Base-by-base conservation (phyloP, 2,888 invertebrate species). In the Charanyca ferruginea region DNA sequence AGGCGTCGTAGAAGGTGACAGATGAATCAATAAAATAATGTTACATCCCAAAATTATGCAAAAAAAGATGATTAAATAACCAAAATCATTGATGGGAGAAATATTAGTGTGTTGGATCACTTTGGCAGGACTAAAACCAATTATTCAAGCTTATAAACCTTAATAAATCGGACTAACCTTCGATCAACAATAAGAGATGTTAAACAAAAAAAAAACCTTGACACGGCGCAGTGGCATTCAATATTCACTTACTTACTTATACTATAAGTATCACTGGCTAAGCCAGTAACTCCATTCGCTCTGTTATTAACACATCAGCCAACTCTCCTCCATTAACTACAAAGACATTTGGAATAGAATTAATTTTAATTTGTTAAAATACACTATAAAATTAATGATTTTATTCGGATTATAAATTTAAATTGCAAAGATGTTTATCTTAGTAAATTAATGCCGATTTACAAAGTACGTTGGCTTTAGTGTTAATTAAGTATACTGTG, bases 121-220 rank as follows among this genome's bases (percentile, higher is more conserved):
- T 9, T 32, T 11, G 32, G 11, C 32, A 16, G 16, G 2, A 4
- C 13, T 38, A 38, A 38, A 38, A 0, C 4, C 3, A 38, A 3
- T 18, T 20, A 45, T 52, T 42, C 7, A 20, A 52, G 32, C 25
- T 60, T 42, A 0, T 42, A 42, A 35, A 49, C 2, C 6, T 57
- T 63, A 59, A 68, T 66, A 49, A 65, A 20, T 35, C 4, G 23
- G 35, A 45, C n/a, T 48, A 44, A 79, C 67, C 64, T 71, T 75
- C 51, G 7, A 58, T 58, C 45, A 48, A 65, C 55, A 72, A 11
- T 41, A 61, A 66, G 63, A 69, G 18, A 45, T 38, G 8, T 68
- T 78, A 72, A 77, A 83, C 67, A 84, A 81, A 80, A 79, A 79
- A 75, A 59, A 66, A 77, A 13, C 84, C 84, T 85, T 85, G 85